phyloP scores from a whole-genome alignment of 2,888 invertebrate genomes.

The Meliscaeva auricollis region DNA sequence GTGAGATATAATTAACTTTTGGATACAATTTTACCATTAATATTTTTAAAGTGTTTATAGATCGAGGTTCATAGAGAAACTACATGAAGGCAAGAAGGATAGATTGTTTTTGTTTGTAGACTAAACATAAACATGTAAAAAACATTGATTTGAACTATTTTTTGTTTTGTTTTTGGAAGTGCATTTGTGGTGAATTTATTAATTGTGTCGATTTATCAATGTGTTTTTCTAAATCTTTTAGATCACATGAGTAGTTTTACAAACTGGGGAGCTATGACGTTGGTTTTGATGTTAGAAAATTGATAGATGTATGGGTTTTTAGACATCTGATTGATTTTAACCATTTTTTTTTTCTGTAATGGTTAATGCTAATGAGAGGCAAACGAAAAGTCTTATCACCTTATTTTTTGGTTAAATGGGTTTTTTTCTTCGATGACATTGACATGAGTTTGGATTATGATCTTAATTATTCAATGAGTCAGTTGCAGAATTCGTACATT shows the following conservation, averaged over 20 bases:
- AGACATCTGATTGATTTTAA: no score
- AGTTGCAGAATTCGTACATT: no score
- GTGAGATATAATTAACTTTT: conserved; percentile 52
- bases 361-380: no score
- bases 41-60: conserved; percentile 50
- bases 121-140: conserved; percentile 67
- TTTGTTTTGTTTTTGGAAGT: conserved; percentile 34
- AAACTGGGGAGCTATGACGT: not conserved
- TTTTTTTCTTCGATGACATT: no score
- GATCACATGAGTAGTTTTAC: not conserved
- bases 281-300: not conserved
- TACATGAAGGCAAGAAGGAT: conserved; percentile 4
- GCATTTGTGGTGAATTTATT: conserved; percentile 65
- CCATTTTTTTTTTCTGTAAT: no score
- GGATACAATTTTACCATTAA: conserved; percentile 59
- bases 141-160: conserved; percentile 39
- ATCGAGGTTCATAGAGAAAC: conserved; percentile 16
- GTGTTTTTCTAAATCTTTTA: conserved; percentile 3
- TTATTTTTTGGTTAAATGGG: no score
- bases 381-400: no score
- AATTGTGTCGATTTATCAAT: conserved; percentile 69
- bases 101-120: conserved; percentile 58
- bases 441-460: no score
- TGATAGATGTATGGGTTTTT: not conserved
- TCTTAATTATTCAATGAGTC: no score